Conservation (phyloP, 2,888 invertebrate genomes). For the Eustalomyia histrio region DNA sequence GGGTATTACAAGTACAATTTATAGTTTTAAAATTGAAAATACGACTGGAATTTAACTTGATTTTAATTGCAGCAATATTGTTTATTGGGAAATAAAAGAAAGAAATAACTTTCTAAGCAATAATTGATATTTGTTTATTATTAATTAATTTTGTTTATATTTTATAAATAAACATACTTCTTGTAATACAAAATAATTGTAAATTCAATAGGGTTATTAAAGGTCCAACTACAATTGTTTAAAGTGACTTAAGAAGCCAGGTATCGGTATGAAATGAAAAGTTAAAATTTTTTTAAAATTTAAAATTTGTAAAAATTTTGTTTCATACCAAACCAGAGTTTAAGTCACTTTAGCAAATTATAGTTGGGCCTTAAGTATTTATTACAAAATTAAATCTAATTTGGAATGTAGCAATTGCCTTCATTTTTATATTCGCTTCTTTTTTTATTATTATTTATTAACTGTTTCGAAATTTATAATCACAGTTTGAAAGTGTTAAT, state of each 20-base stretch:
- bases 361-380: not conserved
- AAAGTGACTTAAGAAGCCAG: too few relatives aligned
- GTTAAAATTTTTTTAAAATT: too few relatives aligned
- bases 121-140: not conserved
- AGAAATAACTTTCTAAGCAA: not conserved
- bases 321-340: too few relatives aligned
- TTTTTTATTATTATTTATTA: slow-evolving; percentile 28
- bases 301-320: too few relatives aligned
- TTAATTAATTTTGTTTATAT: not conserved
- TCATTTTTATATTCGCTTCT: slow-evolving; percentile 27
- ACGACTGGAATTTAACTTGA: too few relatives aligned
- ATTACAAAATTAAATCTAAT: slow-evolving; percentile 50
- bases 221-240: too few relatives aligned
- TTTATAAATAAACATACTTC: slow-evolving; percentile 1
- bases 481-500: slow-evolving; percentile 44
- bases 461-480: slow-evolving; percentile 59
- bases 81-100: slow-evolving; percentile 1
- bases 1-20: too few relatives aligned
- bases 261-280: too few relatives aligned
- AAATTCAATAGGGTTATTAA: not conserved
- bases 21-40: too few relatives aligned
- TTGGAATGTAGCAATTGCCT: slow-evolving; percentile 65
- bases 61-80: too few relatives aligned
- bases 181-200: slow-evolving; percentile 1
- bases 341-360: too few relatives aligned